Percentiles rank a stretch among this genome's conserved stretches.
Evolutionary conservation across 2,888 invertebrate species (phyloP).

Genomic region (Acleris literana): DNA sequence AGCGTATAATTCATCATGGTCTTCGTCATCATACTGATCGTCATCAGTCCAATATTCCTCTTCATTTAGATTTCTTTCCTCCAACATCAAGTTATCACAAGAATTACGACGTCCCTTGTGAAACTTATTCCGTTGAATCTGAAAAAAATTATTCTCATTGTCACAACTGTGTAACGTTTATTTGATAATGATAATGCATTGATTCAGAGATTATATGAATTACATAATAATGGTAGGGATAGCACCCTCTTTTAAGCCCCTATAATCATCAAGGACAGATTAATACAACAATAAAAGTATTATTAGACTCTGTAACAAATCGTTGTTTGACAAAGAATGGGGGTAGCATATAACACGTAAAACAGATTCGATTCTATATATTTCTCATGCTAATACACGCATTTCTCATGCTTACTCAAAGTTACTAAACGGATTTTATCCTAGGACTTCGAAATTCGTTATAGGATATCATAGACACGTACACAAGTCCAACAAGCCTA

Average conservation of each 20-base stretch:
- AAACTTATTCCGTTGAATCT: constrained; percentile 70
- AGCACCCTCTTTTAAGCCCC: constrained; percentile 32
- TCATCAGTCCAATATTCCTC: constrained; percentile 37
- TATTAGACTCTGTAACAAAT: constrained; percentile 33
- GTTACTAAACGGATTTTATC: too few species aligned
- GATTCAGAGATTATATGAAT: constrained; percentile 32
- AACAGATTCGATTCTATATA: constrained; percentile 4
- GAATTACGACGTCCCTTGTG: constrained; percentile 55
- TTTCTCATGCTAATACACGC: neutral
- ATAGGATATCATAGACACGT: too few species aligned
- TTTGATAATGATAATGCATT: constrained; percentile 32
- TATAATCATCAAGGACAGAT: constrained; percentile 35
- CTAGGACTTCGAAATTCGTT: too few species aligned
- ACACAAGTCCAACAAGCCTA: too few species aligned
- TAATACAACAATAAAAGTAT: constrained; percentile 36
- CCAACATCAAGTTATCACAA: constrained; percentile 44
- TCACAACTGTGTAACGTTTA: constrained; percentile 15
- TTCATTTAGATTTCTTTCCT: constrained; percentile 41
- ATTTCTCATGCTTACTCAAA: too few species aligned
- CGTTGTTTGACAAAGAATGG: constrained; percentile 30
- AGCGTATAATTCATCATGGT: constrained; percentile 54
- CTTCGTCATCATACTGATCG: constrained; percentile 41
- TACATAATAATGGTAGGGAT: constrained; percentile 4
- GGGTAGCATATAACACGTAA: constrained; percentile 18
- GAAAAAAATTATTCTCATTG: constrained; percentile 24